phyloP scores from a whole-genome alignment of 2,888 invertebrate species.

The Eupithecia subumbrata region DNA sequence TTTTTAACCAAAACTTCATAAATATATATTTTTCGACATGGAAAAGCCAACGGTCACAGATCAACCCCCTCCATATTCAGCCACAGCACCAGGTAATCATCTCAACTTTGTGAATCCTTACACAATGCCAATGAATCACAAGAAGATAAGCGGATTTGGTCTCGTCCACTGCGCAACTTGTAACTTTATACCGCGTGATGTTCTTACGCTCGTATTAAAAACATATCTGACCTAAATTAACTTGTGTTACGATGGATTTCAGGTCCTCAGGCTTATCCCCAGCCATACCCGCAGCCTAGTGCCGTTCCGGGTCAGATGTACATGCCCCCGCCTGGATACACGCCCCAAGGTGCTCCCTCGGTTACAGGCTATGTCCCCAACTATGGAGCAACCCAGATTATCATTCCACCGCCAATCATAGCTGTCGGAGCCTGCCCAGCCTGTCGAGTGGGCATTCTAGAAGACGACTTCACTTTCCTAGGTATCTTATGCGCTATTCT shows the following conservation, averaged over 20 bases:
- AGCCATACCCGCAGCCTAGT: slow-evolving; percentile 37
- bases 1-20: neutral
- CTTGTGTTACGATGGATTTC: slow-evolving; percentile 40
- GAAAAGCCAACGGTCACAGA: slow-evolving; percentile 72
- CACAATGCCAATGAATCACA: slow-evolving; percentile 59
- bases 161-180: slow-evolving; percentile 51
- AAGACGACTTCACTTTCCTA: slow-evolving; percentile 93
- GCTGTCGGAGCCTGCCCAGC: slow-evolving; percentile 95
- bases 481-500: slow-evolving; percentile 93
- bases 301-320: slow-evolving; percentile 58
- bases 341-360: slow-evolving; percentile 70
- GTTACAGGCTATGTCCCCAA: slow-evolving; percentile 81
- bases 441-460: slow-evolving; percentile 93
- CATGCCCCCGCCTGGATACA: slow-evolving; percentile 83
- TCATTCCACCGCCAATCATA: slow-evolving; percentile 90
- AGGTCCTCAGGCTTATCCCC: slow-evolving; percentile 51
- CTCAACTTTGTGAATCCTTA: slow-evolving; percentile 49
- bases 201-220: neutral
- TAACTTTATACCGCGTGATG: slow-evolving; percentile 29
- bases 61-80: slow-evolving; percentile 83
- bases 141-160: slow-evolving; percentile 59
- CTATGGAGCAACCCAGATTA: slow-evolving; percentile 85
- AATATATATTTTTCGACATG: slow-evolving; percentile 49
- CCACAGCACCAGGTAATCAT: slow-evolving; percentile 65
- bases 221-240: neutral